Percentiles rank a stretch among this genome's conserved stretches.
Conservation (phyloP, 2,797 vertebrate species). For the Mormyrops boulengeri region DNA sequence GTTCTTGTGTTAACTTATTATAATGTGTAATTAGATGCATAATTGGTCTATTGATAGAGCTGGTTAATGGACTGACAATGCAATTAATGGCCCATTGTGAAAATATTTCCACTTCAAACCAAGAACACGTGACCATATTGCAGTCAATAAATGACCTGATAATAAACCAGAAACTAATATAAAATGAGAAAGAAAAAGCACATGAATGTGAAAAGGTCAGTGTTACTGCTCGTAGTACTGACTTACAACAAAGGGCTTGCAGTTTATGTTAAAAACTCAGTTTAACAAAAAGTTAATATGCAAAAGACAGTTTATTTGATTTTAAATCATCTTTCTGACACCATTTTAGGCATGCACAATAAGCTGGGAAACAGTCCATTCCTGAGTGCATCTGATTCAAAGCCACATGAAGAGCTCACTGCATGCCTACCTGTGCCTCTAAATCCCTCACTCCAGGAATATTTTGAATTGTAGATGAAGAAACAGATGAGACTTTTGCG, state of each 20-base stretch:
- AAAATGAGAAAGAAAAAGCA: not conserved
- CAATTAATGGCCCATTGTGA: not conserved
- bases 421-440: not conserved
- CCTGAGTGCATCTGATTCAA: slow-evolving; percentile 15
- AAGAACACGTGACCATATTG: not conserved
- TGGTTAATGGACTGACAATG: not conserved
- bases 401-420: not conserved
- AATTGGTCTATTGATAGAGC: not conserved
- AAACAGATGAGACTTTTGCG: slow-evolving; percentile 42
- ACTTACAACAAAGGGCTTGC: not conserved
- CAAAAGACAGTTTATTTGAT: not conserved
- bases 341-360: not conserved
- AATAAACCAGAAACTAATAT: not conserved
- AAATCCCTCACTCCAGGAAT: not conserved
- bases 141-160: not conserved
- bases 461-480: slow-evolving; percentile 31
- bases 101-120: not conserved
- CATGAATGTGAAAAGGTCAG: not conserved
- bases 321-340: not conserved
- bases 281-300: not conserved
- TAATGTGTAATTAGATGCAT: not conserved
- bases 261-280: not conserved
- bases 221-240: not conserved
- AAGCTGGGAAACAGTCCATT: not conserved
- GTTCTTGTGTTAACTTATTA: not conserved